Evolutionary conservation across 64 coral and sea anemone species (phyloP).

Genomic region (Pachyseris speciosa): DNA sequence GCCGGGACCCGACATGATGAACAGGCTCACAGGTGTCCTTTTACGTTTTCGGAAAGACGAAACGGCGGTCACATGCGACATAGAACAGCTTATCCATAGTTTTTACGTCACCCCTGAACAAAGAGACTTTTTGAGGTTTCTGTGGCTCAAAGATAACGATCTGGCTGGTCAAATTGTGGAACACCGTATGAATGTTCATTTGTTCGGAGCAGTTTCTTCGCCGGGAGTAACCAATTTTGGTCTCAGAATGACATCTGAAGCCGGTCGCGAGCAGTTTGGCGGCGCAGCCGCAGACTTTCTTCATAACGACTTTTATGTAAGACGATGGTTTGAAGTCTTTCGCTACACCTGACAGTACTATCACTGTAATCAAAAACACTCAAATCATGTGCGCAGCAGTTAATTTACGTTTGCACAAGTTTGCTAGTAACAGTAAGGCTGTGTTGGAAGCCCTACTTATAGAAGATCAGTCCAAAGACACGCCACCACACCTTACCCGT

Average conservation of each 20-base stretch:
- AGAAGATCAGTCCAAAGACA: slow-evolving; percentile 1
- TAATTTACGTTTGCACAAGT: slow-evolving; percentile 55
- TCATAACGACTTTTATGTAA: slow-evolving; percentile 34
- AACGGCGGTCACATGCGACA: slow-evolving; percentile 21
- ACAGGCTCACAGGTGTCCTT: slow-evolving; percentile 1
- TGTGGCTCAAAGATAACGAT: slow-evolving; percentile 62
- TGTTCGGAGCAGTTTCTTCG: slow-evolving; percentile 48
- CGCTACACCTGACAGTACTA: slow-evolving; percentile 20
- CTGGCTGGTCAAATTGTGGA: slow-evolving; percentile 35
- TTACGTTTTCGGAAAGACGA: neutral
- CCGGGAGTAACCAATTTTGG: slow-evolving; percentile 25
- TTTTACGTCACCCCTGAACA: slow-evolving; percentile 60
- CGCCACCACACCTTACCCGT: slow-evolving; percentile 38
- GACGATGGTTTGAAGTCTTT: slow-evolving; percentile 53
- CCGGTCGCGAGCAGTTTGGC: neutral
- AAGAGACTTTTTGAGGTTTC: slow-evolving; percentile 45
- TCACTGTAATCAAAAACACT: slow-evolving; percentile 21
- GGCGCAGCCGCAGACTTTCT: slow-evolving; percentile 37
- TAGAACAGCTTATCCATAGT: slow-evolving; percentile 59
- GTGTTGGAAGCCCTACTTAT: neutral
- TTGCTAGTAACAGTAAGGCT: slow-evolving; percentile 39
- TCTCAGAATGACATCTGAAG: slow-evolving; percentile 5
- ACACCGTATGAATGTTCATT: slow-evolving; percentile 47
- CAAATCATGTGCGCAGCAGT: slow-evolving; percentile 10
- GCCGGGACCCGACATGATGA: neutral